phyloP scores from a whole-genome alignment of 2,797 vertebrate species.

The Myotis planiceps region DNA sequence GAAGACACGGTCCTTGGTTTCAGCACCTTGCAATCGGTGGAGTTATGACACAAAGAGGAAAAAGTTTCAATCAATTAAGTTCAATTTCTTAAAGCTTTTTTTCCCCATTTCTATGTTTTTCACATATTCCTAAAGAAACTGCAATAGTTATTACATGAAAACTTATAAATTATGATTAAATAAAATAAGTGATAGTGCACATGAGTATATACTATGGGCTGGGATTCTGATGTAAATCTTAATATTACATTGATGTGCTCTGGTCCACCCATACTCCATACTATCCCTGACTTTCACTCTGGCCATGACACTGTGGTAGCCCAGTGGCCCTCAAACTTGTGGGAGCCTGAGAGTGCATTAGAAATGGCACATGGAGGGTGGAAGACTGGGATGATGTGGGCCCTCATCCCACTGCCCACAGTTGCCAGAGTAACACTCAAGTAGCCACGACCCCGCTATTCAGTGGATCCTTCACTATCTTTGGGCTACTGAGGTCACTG shows the following conservation, averaged over 20 bases:
- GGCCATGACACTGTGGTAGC: not conserved
- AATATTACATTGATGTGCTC: not conserved
- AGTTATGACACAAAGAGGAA: not conserved
- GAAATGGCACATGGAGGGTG: not conserved
- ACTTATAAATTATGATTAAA: not conserved
- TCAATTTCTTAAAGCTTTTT: not conserved
- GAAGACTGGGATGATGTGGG: too few relatives aligned
- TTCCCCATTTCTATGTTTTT: conserved; percentile 13
- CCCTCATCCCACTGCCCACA: not conserved
- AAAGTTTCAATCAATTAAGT: not conserved
- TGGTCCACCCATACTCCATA: not conserved
- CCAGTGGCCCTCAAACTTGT: not conserved
- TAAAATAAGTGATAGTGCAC: not conserved
- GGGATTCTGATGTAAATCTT: not conserved
- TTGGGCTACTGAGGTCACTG: not conserved
- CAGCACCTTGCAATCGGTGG: not conserved
- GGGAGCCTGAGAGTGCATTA: not conserved
- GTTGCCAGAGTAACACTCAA: not conserved
- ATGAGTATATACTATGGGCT: not conserved
- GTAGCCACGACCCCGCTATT: too few relatives aligned
- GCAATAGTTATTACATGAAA: not conserved
- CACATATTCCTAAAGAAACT: not conserved
- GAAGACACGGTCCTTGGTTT: not conserved
- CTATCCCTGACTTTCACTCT: not conserved
- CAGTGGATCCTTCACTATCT: not conserved